Evolutionary conservation across 92 coral and sea anemone genomes (phyloP).

Genomic region (Montipora capitata): DNA sequence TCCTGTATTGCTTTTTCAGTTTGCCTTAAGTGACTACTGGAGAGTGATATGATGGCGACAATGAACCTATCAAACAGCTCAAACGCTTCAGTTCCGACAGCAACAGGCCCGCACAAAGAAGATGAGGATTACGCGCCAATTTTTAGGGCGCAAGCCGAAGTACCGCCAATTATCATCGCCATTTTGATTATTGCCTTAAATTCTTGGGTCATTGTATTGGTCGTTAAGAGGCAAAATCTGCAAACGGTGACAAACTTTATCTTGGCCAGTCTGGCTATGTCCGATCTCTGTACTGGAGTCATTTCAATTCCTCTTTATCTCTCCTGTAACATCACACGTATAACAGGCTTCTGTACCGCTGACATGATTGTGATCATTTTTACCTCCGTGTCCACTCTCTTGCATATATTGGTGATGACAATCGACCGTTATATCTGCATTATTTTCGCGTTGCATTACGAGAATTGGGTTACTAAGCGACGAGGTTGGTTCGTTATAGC

Average conservation of each 20-base stretch:
- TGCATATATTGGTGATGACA: conserved; percentile 82
- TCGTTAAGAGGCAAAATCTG: conserved; percentile 55
- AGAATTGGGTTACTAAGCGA: conserved; percentile 74
- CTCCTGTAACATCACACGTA: conserved; percentile 67
- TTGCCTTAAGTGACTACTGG: neutral
- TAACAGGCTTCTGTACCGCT: conserved; percentile 37
- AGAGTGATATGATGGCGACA: neutral
- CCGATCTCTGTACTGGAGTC: conserved; percentile 82
- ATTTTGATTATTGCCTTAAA: conserved; percentile 74
- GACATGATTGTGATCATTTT: conserved; percentile 67
- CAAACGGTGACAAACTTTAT: conserved; percentile 79
- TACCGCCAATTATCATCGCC: conserved; percentile 70
- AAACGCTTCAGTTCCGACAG: neutral
- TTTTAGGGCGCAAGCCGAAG: conserved; percentile 43
- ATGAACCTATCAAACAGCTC: neutral
- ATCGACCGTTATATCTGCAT: conserved; percentile 89
- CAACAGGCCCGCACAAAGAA: neutral
- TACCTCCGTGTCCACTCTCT: conserved; percentile 79
- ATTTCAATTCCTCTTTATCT: conserved; percentile 74
- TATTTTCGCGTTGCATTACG: conserved; percentile 78
- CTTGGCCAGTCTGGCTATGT: conserved; percentile 82
- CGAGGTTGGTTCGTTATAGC: conserved; percentile 65
- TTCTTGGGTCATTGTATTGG: conserved; percentile 68
- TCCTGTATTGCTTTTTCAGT: neutral
- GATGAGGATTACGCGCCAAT: conserved; percentile 32